Evolutionary conservation across 2,888 invertebrate genomes (phyloP).

Genomic region (Drosophila lacicola): DNA sequence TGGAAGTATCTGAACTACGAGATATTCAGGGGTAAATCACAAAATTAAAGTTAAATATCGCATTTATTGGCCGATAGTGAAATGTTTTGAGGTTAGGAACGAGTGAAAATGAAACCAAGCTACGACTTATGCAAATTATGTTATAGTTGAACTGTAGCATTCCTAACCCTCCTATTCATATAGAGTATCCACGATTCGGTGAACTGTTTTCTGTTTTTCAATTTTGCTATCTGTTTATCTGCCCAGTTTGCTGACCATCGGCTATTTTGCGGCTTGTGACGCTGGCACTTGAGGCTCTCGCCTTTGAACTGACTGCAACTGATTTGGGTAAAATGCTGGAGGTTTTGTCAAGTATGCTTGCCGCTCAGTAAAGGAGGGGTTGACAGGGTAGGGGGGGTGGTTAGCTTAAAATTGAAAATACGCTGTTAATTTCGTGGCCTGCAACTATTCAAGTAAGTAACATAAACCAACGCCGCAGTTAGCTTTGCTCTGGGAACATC

Average conservation of each 20-base stretch:
- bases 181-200: conserved; percentile 32
- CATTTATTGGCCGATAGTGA: no score
- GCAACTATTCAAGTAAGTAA: conserved; percentile 43
- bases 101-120: neutral
- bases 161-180: no score
- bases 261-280: conserved; percentile 55
- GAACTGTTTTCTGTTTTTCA: neutral
- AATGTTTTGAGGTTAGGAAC: neutral
- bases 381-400: neutral
- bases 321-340: conserved; percentile 62
- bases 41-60: no score
- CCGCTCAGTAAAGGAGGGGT: no score
- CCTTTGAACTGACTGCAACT: conserved; percentile 70
- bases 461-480: neutral
- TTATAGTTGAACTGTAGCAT: no score
- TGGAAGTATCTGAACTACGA: no score
- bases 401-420: neutral
- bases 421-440: conserved; percentile 55
- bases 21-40: no score
- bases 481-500: neutral
- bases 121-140: no score
- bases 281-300: conserved; percentile 49
- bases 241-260: conserved; percentile 61
- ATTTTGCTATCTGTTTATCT: conserved; percentile 33
- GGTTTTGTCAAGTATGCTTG: neutral